Evolutionary conservation across 2,113 vertebrate genomes (phyloP).

Genomic region (Engraulis encrasicolus): DNA sequence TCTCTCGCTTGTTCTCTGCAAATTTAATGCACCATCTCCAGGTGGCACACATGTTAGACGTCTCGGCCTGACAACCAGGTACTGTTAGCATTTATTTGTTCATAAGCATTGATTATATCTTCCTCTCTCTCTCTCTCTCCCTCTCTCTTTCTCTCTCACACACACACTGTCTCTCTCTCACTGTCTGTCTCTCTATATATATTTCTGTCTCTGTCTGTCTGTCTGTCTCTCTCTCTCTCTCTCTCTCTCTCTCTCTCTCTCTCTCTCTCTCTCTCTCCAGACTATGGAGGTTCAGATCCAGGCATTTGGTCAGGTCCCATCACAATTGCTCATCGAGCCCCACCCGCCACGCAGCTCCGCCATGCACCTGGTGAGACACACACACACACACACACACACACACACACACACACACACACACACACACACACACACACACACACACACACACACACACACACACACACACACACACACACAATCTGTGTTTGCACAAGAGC

Average conservation of each 20-base stretch:
- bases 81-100: too few species aligned
- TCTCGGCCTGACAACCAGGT: too few species aligned
- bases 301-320: constrained; percentile 94
- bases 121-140: constrained; percentile 47
- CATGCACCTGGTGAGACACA: constrained; percentile 98
- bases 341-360: constrained; percentile 98
- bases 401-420: neutral
- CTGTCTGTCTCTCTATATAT: neutral
- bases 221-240: constrained; percentile 35
- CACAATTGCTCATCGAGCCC: constrained; percentile 98
- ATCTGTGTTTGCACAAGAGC: neutral
- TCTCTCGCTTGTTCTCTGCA: too few species aligned
- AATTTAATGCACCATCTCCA: too few species aligned
- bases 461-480: neutral
- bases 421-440: neutral
- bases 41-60: too few species aligned
- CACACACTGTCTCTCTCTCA: neutral
- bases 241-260: constrained; percentile 65
- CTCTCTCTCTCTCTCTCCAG: constrained; percentile 72
- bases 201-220: neutral
- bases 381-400: neutral
- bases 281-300: constrained; percentile 94
- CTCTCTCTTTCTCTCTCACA: constrained; percentile 18
- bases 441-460: neutral
- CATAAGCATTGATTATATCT: neutral